phyloP scores from a whole-genome alignment of 2,888 invertebrate genomes.

The Mantis religiosa region DNA sequence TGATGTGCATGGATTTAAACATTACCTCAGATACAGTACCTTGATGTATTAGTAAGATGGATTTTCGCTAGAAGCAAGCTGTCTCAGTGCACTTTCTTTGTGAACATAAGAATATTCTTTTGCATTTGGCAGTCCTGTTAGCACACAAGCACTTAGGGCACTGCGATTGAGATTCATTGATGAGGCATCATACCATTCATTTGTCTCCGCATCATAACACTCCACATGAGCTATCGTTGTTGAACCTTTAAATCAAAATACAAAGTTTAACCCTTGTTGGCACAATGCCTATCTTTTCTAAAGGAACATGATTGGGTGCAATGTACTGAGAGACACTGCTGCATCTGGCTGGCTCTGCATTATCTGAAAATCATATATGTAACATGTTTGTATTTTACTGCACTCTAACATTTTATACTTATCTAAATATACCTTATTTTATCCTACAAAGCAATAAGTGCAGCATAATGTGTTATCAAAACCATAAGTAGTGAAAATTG shows the following conservation, averaged over 20 bases:
- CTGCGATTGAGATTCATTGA: conserved; percentile 80
- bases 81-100: conserved; percentile 23
- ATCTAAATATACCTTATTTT: too few species aligned
- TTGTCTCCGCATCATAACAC: conserved; percentile 64
- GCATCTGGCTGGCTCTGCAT: too few species aligned
- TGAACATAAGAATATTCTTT: conserved; percentile 56
- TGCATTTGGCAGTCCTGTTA: conserved; percentile 65
- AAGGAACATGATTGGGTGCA: too few species aligned
- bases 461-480: too few species aligned
- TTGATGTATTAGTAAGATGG: neutral
- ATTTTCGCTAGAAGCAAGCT: conserved; percentile 10
- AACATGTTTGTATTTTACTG: too few species aligned
- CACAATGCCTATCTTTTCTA: too few species aligned
- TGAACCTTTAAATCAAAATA: conserved; percentile 49
- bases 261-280: neutral
- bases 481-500: too few species aligned
- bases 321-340: too few species aligned
- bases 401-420: too few species aligned
- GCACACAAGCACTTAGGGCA: conserved; percentile 74
- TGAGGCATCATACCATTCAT: conserved; percentile 65
- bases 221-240: conserved; percentile 73
- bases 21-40: neutral
- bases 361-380: too few species aligned
- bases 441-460: too few species aligned
- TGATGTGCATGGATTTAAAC: too few species aligned